A percentile compares a stretch with the other conserved stretches of the same genome.
phyloP scores from a whole-genome alignment of 2,113 vertebrate species.

The Salminus brasiliensis region DNA sequence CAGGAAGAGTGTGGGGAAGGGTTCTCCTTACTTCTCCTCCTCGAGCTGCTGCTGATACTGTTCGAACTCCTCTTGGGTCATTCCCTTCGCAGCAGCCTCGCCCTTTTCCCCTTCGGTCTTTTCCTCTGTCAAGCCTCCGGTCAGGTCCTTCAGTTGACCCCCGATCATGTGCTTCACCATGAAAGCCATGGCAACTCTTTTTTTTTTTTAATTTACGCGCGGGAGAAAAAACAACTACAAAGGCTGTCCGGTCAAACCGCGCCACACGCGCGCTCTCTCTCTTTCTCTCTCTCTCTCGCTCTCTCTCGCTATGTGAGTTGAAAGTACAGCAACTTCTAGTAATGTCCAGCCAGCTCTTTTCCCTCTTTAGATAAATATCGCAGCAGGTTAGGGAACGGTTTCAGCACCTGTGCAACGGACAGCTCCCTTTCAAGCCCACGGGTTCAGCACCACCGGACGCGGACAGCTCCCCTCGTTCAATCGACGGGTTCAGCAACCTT shows the following conservation, averaged over 20 bases:
- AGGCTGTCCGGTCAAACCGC: too few species aligned
- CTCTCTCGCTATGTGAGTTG: too few species aligned
- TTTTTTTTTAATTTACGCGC: background rate
- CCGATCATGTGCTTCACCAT: conserved; percentile 98
- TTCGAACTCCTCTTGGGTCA: conserved; percentile 96
- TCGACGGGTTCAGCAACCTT: background rate
- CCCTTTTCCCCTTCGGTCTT: conserved; percentile 88
- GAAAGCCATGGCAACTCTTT: conserved; percentile 85
- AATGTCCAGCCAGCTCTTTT: too few species aligned
- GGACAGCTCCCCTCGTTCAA: too few species aligned
- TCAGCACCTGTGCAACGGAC: background rate
- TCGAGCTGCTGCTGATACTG: conserved; percentile 95
- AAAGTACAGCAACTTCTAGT: too few species aligned
- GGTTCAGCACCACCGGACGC: background rate
- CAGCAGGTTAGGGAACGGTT: too few species aligned
- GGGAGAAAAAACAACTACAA: too few species aligned
- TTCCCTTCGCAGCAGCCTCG: conserved; percentile 87
- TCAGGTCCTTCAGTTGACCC: conserved; percentile 95
- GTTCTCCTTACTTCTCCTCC: conserved; percentile 91
- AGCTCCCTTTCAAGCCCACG: background rate
- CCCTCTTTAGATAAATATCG: too few species aligned
- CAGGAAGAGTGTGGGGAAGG: background rate
- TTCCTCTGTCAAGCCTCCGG: conserved; percentile 91
- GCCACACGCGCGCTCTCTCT: too few species aligned
- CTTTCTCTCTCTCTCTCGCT: too few species aligned